Percentiles rank a stretch among this genome's conserved stretches.
phyloP scores from a whole-genome alignment of 2,113 vertebrate genomes.

The Manacus vitellinus region DNA sequence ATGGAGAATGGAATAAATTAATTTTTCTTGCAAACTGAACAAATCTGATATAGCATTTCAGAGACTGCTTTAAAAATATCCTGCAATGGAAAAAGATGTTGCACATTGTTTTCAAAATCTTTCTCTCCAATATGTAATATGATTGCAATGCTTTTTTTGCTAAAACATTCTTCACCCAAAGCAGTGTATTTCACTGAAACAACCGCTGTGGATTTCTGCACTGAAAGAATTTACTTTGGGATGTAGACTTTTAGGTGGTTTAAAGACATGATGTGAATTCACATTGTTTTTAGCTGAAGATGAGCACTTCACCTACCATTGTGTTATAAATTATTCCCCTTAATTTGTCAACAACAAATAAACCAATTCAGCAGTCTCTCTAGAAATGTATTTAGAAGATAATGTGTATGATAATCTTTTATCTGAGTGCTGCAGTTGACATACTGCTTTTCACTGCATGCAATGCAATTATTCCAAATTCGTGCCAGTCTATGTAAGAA shows the following conservation, averaged over 20 bases:
- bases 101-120: background rate
- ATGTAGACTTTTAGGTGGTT: background rate
- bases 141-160: background rate
- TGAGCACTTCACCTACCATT: background rate
- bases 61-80: background rate
- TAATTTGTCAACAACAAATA: background rate
- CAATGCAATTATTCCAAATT: background rate
- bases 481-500: background rate
- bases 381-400: background rate
- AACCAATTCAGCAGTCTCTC: background rate
- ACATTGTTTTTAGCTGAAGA: background rate
- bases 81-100: background rate
- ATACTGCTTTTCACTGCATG: background rate
- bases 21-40: background rate
- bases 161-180: background rate
- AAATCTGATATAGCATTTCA: background rate
- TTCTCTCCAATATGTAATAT: background rate
- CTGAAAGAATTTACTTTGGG: background rate
- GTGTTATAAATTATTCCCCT: background rate
- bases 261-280: background rate
- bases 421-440: background rate
- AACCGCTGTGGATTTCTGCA: background rate
- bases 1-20: background rate
- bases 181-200: background rate
- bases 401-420: background rate